Conservation (phyloP, 2,797 vertebrate species). For the Mus caroli region DNA sequence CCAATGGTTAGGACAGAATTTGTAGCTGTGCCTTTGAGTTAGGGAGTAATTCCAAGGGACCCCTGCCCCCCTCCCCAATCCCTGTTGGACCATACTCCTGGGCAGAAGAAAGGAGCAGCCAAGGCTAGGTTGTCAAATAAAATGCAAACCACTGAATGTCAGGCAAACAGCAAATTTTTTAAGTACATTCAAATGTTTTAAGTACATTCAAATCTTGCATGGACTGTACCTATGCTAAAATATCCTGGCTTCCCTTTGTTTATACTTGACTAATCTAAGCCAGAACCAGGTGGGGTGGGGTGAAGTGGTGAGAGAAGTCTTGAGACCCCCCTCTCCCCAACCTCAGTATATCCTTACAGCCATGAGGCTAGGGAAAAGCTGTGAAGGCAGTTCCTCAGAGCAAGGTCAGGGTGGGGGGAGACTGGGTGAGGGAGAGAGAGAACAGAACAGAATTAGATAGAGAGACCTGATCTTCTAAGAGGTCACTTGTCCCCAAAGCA, state of each 20-base stretch:
- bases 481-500: background rate
- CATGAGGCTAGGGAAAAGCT: background rate
- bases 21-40: background rate
- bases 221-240: background rate
- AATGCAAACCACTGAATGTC: background rate
- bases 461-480: background rate
- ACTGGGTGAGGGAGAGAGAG: background rate
- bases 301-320: background rate
- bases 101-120: background rate
- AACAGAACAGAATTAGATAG: background rate
- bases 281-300: background rate
- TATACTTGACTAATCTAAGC: constrained; percentile 14
- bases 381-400: background rate
- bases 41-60: background rate
- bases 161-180: background rate
- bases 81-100: background rate
- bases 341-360: background rate
- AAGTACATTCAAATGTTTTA: no score
- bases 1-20: background rate
- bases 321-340: background rate
- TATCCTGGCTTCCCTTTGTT: background rate
- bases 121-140: background rate
- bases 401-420: background rate
- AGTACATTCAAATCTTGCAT: background rate
- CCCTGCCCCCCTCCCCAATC: background rate